These are phyloP conservation scores for Channa maculata DNA, from an alignment of 2,113 vertebrate species.

Conservation along the genomic window DNA sequence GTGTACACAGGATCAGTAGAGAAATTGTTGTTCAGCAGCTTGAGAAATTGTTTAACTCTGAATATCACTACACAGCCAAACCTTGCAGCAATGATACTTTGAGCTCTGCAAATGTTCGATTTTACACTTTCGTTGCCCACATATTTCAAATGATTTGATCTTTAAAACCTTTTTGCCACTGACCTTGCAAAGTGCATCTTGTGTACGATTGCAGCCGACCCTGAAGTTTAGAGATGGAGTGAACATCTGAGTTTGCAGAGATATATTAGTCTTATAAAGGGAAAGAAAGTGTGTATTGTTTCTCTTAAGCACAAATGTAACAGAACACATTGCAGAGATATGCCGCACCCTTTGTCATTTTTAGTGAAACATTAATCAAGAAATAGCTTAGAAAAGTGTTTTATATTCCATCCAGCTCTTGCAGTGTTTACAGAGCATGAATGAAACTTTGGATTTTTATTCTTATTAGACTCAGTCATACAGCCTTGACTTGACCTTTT, in stretches of 20 bases:
- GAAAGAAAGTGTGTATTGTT: neutral
- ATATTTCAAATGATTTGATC: constrained; percentile 28
- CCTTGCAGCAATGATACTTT: constrained; percentile 18
- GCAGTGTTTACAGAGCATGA: neutral
- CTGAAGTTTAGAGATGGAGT: neutral
- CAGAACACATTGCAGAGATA: constrained; percentile 2
- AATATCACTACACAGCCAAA: neutral
- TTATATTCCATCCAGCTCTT: neutral
- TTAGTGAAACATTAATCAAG: no score
- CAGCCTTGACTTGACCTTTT: constrained; percentile 45
- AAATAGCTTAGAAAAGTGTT: constrained; percentile 10
- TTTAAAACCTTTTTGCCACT: neutral
- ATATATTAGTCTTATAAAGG: neutral
- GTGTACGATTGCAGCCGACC: constrained; percentile 10
- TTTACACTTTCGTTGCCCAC: constrained; percentile 17
- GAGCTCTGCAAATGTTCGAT: constrained; percentile 9
- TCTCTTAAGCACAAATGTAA: neutral
- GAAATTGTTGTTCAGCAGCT: constrained; percentile 6
- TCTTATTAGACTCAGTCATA: constrained; percentile 26
- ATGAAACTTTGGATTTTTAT: constrained; percentile 13
- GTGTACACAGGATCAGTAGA: neutral
- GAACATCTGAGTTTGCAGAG: neutral
- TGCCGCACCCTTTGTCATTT: neutral
- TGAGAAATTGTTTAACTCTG: constrained; percentile 22
- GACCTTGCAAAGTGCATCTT: constrained; percentile 34